Percentiles rank a stretch among this genome's conserved stretches.
These are phyloP conservation scores for Mobula hypostoma DNA, from an alignment of 2,113 vertebrate species.

Conservation along the genomic window DNA sequence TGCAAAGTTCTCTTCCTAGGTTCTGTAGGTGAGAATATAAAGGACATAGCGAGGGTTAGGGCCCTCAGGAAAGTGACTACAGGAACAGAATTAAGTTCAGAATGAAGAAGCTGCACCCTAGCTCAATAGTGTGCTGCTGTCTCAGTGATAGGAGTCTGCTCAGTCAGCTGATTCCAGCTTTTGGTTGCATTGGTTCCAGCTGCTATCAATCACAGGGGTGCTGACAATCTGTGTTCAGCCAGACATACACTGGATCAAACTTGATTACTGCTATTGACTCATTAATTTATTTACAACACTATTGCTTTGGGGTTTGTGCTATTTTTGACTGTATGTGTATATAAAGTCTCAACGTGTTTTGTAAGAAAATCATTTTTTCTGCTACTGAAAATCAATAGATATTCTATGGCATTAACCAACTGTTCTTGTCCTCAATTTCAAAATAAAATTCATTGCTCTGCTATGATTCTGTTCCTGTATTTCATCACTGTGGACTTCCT, in stretches of 20 bases:
- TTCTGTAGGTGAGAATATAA: neutral
- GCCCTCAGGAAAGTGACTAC: neutral
- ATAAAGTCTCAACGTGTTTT: constrained; percentile 6
- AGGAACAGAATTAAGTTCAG: neutral
- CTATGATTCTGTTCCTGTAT: neutral
- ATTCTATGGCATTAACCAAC: neutral
- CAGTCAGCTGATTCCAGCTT: neutral
- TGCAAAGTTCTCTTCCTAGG: neutral
- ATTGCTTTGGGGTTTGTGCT: neutral
- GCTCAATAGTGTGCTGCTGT: neutral
- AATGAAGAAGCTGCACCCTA: neutral
- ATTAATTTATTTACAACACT: constrained; percentile 32
- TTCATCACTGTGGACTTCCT: neutral
- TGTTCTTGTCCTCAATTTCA: neutral
- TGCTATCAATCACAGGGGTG: neutral
- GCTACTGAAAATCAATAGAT: neutral
- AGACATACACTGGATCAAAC: constrained; percentile 25
- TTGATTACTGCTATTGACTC: neutral
- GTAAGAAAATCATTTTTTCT: constrained; percentile 8
- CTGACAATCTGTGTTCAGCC: neutral
- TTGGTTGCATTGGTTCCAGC: neutral
- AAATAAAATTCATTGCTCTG: neutral
- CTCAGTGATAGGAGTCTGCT: neutral
- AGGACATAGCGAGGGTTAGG: neutral
- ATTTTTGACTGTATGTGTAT: neutral